Percentiles rank a stretch among this genome's conserved stretches.
Conservation (phyloP, 2,797 vertebrate species). For the Antrozous pallidus region DNA sequence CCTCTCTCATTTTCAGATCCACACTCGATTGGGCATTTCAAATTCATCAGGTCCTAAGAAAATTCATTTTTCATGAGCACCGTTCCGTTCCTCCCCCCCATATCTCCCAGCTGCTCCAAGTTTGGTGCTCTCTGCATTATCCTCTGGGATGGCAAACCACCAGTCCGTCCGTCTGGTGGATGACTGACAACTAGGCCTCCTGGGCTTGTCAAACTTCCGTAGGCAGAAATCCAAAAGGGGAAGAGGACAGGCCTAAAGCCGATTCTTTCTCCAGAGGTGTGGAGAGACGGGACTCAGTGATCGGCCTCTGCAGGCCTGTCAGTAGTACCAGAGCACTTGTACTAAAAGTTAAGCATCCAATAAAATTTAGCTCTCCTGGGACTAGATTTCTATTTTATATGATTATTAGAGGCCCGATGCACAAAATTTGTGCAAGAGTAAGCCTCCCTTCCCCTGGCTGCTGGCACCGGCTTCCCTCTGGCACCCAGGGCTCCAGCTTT, state of each 20-base stretch:
- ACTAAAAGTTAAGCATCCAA: neutral
- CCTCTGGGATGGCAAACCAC: neutral
- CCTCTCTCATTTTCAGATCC: constrained; percentile 3
- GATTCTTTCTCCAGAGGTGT: neutral
- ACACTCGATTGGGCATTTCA: neutral
- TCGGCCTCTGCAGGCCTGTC: neutral
- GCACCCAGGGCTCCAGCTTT: too few relatives aligned
- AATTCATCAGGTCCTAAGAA: neutral
- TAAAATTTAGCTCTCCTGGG: neutral
- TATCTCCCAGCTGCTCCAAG: neutral
- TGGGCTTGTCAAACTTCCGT: neutral
- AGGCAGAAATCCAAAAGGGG: neutral
- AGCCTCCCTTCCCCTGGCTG: too few relatives aligned
- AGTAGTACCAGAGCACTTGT: neutral
- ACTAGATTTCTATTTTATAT: neutral
- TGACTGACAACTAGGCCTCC: neutral
- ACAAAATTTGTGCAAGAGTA: too few relatives aligned
- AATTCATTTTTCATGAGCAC: neutral
- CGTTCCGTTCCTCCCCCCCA: neutral
- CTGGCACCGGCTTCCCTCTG: too few relatives aligned
- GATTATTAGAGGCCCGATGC: neutral
- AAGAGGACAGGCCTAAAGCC: neutral
- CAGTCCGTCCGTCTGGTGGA: neutral
- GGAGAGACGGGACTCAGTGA: neutral
- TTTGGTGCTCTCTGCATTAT: neutral